Evolutionary conservation across 37 sponge, comb jelly and placozoan genomes (phyloP).

Genomic region (Chondrosia reniformis): DNA sequence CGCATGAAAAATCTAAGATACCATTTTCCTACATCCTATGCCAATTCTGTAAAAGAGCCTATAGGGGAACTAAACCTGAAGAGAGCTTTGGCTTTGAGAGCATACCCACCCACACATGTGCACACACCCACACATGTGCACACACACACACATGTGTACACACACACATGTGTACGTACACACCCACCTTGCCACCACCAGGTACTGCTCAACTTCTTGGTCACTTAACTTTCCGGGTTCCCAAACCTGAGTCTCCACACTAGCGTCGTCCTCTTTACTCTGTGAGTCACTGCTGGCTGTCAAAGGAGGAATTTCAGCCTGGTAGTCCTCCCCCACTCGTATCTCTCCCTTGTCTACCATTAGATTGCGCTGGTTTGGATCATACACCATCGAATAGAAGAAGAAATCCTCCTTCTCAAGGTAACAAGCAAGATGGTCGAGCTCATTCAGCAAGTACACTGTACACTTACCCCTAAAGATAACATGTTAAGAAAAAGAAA

Average conservation of each 20-base stretch:
- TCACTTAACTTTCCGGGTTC: slow-evolving; percentile 70
- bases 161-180: too few species aligned
- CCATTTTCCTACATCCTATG: too few species aligned
- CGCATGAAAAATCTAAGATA: too few species aligned
- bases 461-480: slow-evolving; percentile 85
- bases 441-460: slow-evolving; percentile 82
- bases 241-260: slow-evolving; percentile 62
- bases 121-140: neutral
- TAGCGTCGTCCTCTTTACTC: neutral
- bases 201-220: slow-evolving; percentile 86
- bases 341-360: slow-evolving; percentile 91
- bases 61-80: too few species aligned
- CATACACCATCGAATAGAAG: slow-evolving; percentile 92
- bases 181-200: slow-evolving; percentile 80
- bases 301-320: slow-evolving; percentile 72
- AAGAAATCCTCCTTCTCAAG: slow-evolving; percentile 85
- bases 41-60: too few species aligned
- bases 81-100: too few species aligned
- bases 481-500: too few species aligned
- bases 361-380: slow-evolving; percentile 85
- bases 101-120: too few species aligned
- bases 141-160: neutral
- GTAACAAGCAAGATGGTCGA: slow-evolving; percentile 70
- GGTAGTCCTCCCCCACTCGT: slow-evolving; percentile 78
- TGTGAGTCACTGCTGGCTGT: slow-evolving; percentile 25